Evolutionary conservation across 2,888 invertebrate species (phyloP), one percentile per base, ranked within the genome.

Genomic region (Diaperis boleti): DNA sequence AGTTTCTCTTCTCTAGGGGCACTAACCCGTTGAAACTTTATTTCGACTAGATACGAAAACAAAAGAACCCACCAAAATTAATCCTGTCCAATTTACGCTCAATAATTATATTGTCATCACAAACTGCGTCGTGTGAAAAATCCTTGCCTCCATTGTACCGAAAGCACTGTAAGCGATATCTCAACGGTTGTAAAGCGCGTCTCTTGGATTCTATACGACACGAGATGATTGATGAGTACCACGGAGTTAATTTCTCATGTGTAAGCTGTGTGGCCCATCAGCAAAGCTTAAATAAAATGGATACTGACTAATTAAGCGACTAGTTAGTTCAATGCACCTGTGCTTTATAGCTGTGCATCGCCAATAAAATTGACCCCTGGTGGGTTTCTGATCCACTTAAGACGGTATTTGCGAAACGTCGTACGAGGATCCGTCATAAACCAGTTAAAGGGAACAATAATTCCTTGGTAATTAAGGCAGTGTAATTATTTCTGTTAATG

Each of bases 401-500:
- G 50, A 14, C 17, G 35, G 50, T 20, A 60, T 52, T 59, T 14
- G 59, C 59, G 42, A 35, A 57, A 22, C 56, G 44, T 5, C 62
- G 63, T 29, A 62, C 26, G 26, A 49, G 15, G 49, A 60, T 55
- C 22, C 59, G 42, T 52, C 64, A 56, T 60, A 64, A 64, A 64
- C 59, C 50, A 60, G 64, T 64, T 64, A 60, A 60, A 64, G 47
- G 37, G 59, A 62, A 68, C 49, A 65, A 71, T 70, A 70, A 67
- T 67, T 72, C 68, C 44, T 63, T 35, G 59, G 52, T 69, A 72
- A 73, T 71, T 71, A 68, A 64, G 64, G 62, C 61, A 66, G 65
- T 72, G 74, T 78, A 78, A 79, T 79, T 78, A 78, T 78, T 78
- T 77, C 74, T 75, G 73, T 76, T 79, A 79, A 79, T 79, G 79